Evolutionary conservation across 35 echinoderm and acorn worm genomes (phyloP), one percentile per base, ranked within the genome.

Genomic region (Apostichopus japonicus): DNA sequence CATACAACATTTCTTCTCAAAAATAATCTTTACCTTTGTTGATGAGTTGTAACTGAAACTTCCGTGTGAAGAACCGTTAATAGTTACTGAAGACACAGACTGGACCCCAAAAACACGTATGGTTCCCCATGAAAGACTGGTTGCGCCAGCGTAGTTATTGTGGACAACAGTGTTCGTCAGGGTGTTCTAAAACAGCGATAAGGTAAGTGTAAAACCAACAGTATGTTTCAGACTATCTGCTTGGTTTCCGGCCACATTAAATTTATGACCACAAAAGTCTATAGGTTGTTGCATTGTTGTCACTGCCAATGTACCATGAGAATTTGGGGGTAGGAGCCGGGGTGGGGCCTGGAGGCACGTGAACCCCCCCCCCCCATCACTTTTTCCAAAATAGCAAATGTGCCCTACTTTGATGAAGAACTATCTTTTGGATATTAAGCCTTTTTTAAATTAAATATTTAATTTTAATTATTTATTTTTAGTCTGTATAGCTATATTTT

Each of bases 101-200:
- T 27, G 54, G 7, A 81, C 86, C 15, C 94, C 94, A 0, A 95
- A 76, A 23, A 95, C 87, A 75, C 94, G 91, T 4, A 93, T 51
- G 0, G 94, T 93, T 11, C 92, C 92, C 94, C 94, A 95, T 4
- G 52, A 15, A 7, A 95, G 78, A 13, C 91, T 61, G 92, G 53
- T 80, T 57, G 79, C 92, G 25, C 77, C 94, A 57, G 23, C 16
- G 54, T 90, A 93, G 22, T 86, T 92, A 24, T 92, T 59, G 3
- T 72, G 72, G 54, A 7, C 76, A 23, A 95, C 83, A 4, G 56
- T 90, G 54, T 78, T 79, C 11, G 84, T 92, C 63, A 95, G 23
- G 10, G 54, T 24, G 44, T 56, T 77, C 79, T 91, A 81, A 13
- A 71, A 44, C 33, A 44, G 33, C 21, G 70, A 72, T 14, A 16